Evolutionary conservation across 2,797 vertebrate genomes (phyloP), one percentile per base, ranked within the genome.

Genomic region (Sebastiscus tertius): DNA sequence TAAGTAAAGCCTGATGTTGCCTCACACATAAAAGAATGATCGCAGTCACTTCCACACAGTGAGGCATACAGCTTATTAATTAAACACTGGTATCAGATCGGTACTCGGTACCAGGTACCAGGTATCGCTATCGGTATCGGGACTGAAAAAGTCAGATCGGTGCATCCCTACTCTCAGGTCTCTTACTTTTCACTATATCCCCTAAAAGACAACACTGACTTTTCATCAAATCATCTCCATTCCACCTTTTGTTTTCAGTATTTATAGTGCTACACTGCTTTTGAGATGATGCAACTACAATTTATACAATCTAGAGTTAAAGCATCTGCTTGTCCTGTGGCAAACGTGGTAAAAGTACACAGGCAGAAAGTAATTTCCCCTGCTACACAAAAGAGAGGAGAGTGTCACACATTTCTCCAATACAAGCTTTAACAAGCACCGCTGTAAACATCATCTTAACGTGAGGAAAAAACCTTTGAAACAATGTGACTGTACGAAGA

Each of bases 191-290:
- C 20, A 31, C 16, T 12, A 5, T 3, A 58, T 58, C 67, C 1
- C 10, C 13, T 64, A n/a, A 67, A 75, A 70, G 6, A 79, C 34
- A 77, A 27, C 4, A 2, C 8, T n/a, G 12, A 65, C 9, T 60
- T 49, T 27, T 46, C 54, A n/a, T 4, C 8, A 69, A 63, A 70
- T 60, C 55, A 42, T 61, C 18, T 66, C 7, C 16, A 20, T 58
- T 67, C 13, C 60, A 66, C 12, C 71, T 75, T 75, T 36, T 69
- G 34, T 67, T 66, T 56, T 36, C 66, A 60, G 55, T 31, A 71
- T 64, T 73, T 22, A 26, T 73, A 76, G 20, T 27, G 27, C 29
- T 59, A 14, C 34, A 7, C 52, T 66, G 72, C 54, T 73, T 72
- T 69, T 79, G 13, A 58, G 14, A 66, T 49, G 29, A 61, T 81